phyloP scores from a whole-genome alignment of 2,797 vertebrate species.

The Trematomus bernacchii region DNA sequence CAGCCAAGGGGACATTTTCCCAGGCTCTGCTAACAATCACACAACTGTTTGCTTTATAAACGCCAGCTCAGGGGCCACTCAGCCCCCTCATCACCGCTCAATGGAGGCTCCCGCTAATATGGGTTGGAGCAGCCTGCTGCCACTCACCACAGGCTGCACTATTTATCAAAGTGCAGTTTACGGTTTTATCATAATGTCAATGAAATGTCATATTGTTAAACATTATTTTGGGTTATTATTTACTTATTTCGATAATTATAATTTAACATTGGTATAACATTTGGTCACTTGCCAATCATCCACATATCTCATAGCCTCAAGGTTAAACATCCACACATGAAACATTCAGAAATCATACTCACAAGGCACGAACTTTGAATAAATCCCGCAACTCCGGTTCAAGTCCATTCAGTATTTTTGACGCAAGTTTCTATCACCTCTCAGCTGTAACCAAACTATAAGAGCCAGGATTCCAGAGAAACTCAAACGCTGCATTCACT shows the following conservation, averaged over 20 bases:
- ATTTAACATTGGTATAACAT: not conserved
- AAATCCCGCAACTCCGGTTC: slow-evolving; percentile 65
- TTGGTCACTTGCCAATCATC: not conserved
- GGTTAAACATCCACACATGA: slow-evolving; percentile 15
- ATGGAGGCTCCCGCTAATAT: slow-evolving; percentile 67
- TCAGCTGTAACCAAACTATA: slow-evolving; percentile 29
- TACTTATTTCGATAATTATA: not conserved
- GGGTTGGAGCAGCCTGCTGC: slow-evolving; percentile 57
- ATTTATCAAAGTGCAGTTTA: not conserved
- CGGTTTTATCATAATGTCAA: not conserved
- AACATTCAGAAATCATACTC: slow-evolving; percentile 63
- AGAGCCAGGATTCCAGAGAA: slow-evolving; percentile 58
- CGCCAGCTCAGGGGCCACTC: slow-evolving; percentile 83
- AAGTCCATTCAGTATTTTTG: slow-evolving; percentile 53
- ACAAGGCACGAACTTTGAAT: slow-evolving; percentile 56
- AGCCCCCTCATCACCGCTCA: slow-evolving; percentile 75
- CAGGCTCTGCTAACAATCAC: slow-evolving; percentile 91
- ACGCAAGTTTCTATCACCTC: slow-evolving; percentile 37
- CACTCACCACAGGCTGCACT: slow-evolving; percentile 23
- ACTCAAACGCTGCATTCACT: not conserved
- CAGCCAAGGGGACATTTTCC: slow-evolving; percentile 89
- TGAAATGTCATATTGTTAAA: not conserved
- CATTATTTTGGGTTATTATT: not conserved
- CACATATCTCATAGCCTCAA: not conserved
- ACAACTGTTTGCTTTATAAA: slow-evolving; percentile 89